phyloP scores from a whole-genome alignment of 1,140 invertebrate genomes.

The Wiebesia pumilae region DNA sequence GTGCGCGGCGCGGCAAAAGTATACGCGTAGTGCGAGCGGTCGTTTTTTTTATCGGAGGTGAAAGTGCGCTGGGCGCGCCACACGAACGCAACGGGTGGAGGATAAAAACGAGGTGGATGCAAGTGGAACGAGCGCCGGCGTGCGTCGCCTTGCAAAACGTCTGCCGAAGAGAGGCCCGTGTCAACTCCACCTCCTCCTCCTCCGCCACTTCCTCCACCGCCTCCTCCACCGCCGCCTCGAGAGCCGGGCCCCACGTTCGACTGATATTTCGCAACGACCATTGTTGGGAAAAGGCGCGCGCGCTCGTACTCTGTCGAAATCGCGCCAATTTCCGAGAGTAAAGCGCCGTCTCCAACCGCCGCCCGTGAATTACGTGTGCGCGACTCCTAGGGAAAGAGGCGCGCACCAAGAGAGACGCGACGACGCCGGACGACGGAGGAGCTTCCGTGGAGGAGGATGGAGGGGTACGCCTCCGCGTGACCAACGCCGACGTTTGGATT shows the following conservation, averaged over 20 bases:
- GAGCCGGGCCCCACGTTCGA: not conserved
- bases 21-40: conserved; percentile 45
- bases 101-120: conserved; percentile 61
- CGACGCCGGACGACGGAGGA: not conserved
- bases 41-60: conserved; percentile 60
- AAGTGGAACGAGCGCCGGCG: conserved; percentile 64
- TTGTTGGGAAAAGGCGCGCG: conserved; percentile 61
- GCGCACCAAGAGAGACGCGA: conserved; percentile 3
- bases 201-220: not conserved
- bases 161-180: conserved; percentile 29
- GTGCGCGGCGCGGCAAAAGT: not conserved
- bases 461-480: not conserved
- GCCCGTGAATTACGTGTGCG: not conserved
- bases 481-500: too few species aligned
- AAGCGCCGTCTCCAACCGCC: conserved; percentile 4
- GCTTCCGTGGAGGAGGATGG: not conserved
- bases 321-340: conserved; percentile 62
- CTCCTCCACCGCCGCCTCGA: not conserved
- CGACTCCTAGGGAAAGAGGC: not conserved
- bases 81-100: conserved; percentile 25
- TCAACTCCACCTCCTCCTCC: not conserved
- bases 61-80: conserved; percentile 58
- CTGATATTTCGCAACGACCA: conserved; percentile 65
- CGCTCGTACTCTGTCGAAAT: conserved; percentile 60
- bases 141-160: conserved; percentile 65